Base-by-base conservation (phyloP, 2,888 invertebrate genomes). In the Heterodera filipjevi region DNA sequence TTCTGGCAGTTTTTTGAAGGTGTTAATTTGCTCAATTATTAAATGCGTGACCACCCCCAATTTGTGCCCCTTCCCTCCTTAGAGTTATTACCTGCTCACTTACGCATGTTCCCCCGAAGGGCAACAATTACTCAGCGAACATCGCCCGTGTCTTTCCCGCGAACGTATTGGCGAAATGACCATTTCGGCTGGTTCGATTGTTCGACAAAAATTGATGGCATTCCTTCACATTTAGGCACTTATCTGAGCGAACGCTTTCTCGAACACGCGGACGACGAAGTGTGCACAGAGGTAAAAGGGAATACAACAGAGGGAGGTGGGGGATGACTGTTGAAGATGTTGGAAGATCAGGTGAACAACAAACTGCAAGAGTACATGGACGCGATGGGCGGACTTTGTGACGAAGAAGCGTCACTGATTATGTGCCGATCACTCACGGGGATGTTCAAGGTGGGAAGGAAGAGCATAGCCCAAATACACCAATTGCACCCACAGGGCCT, bases 111-210 rank as follows among this genome's bases (percentile, higher is more conserved):
- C 89, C 1, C 49, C 81, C 3, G 85, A 86, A 78, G 89, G 89
- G 14, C 89, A 89, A 76, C 83, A 86, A 66, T 82, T 89, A 64
- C 82, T 89, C 14, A 79, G 76, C 73, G 83, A 87, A 35, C 87
- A 89, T 78, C 82, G 88, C 27, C 81, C 83, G 5, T 89, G 89
- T 74, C 80, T 89, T 32, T 81, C 84, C 1, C 81, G 84, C 80
- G 87, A 88, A 72, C 84, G 85, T 74, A 87, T 89, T 32, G 88
- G 89, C 12, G 87, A 89, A 77, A 89, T 88, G 88, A 88, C 88
- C 1, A 81, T 88, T 3, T 86, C 87, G 2, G 88, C 88, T 44
- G 88, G 83, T 84, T 59, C 12, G 8, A 16, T 59, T 49, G 49
- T 2, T 30, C 44, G 10, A 14, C 72, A 32, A 39, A 73, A 39